Conservation (phyloP, 2,888 invertebrate species). For the Tholera decimalis region DNA sequence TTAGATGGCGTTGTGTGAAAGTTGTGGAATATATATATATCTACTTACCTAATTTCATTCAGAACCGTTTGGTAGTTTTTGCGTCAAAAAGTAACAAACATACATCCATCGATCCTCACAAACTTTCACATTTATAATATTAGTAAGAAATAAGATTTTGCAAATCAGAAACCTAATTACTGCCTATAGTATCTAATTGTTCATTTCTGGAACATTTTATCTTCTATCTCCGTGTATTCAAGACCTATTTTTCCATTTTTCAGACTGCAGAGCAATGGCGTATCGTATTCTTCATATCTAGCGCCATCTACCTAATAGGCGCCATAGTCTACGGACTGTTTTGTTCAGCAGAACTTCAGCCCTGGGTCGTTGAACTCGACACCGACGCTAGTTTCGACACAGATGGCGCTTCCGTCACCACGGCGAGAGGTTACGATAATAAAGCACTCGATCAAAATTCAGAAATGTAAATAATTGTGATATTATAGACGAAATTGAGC, state of each 20-base stretch:
- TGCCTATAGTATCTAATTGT: too few relatives aligned
- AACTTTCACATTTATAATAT: too few relatives aligned
- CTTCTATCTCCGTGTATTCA: too few relatives aligned
- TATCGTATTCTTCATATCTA: slow-evolving; percentile 96
- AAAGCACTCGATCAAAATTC: slow-evolving; percentile 82
- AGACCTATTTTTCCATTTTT: slow-evolving; percentile 47
- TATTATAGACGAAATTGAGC: slow-evolving; percentile 34
- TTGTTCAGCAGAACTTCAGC: slow-evolving; percentile 95
- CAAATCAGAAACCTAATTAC: too few relatives aligned
- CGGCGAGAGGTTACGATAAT: slow-evolving; percentile 81
- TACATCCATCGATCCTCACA: too few relatives aligned
- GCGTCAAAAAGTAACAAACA: too few relatives aligned
- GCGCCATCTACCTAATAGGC: slow-evolving; percentile 95
- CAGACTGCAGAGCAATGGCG: slow-evolving; percentile 96
- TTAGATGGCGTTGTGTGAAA: too few relatives aligned
- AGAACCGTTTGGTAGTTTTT: too few relatives aligned
- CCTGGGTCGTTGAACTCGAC: slow-evolving; percentile 93
- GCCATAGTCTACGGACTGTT: slow-evolving; percentile 96
- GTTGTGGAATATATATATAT: too few relatives aligned
- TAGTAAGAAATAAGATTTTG: too few relatives aligned
- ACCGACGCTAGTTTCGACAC: slow-evolving; percentile 85
- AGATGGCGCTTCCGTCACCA: slow-evolving; percentile 84
- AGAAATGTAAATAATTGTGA: slow-evolving; percentile 72
- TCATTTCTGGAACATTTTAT: too few relatives aligned
- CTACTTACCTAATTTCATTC: too few relatives aligned